Evolutionary conservation across 2,888 invertebrate genomes (phyloP).

Genomic region (Spialia ferax): DNA sequence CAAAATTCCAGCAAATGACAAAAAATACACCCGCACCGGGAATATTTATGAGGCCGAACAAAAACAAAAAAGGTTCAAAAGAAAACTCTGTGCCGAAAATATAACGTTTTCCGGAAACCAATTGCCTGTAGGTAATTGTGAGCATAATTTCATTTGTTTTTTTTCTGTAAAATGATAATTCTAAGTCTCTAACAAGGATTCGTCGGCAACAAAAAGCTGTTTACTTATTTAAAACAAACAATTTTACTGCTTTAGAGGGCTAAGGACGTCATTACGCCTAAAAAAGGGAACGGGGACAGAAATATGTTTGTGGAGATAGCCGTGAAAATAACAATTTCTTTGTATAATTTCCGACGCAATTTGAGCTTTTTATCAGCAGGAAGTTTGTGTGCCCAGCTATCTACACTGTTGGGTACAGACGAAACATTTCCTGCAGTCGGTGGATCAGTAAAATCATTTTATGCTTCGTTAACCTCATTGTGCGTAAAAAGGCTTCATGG

Average conservation of each 20-base stretch:
- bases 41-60: slow-evolving; percentile 1
- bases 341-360: slow-evolving; percentile 80
- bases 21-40: background rate
- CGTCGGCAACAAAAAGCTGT: background rate
- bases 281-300: background rate
- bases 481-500: slow-evolving; percentile 61
- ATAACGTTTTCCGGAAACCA: background rate
- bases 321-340: slow-evolving; percentile 78
- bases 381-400: slow-evolving; percentile 81
- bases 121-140: slow-evolving; percentile 2
- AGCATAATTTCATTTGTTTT: slow-evolving; percentile 4
- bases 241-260: background rate
- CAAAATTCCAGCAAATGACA: background rate
- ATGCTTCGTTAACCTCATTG: slow-evolving; percentile 79
- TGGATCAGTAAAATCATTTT: slow-evolving; percentile 75
- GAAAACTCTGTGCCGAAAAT: background rate
- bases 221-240: background rate
- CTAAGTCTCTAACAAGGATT: background rate
- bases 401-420: slow-evolving; percentile 69
- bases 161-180: slow-evolving; percentile 1
- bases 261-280: background rate
- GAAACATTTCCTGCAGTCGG: slow-evolving; percentile 69
- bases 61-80: slow-evolving; percentile 1
- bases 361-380: slow-evolving; percentile 80
- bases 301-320: slow-evolving; percentile 47